phyloP scores from a whole-genome alignment of 2,888 invertebrate genomes.

The Protophormia terraenovae region DNA sequence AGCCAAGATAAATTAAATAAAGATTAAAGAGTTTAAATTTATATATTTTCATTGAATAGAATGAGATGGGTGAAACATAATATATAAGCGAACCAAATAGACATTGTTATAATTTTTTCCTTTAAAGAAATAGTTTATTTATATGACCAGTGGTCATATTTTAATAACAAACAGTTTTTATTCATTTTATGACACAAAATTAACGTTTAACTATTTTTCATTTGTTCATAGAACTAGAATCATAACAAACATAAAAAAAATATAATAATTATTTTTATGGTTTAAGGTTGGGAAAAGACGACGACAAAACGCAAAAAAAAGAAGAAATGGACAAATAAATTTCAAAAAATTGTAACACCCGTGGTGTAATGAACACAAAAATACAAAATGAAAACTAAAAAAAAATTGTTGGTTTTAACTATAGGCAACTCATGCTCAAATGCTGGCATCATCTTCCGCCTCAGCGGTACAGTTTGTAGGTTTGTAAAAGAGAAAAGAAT shows the following conservation, averaged over 20 bases:
- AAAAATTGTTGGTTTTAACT: neutral
- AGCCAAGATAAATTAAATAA: conserved; percentile 1
- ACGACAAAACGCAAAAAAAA: neutral
- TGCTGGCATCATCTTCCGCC: neutral
- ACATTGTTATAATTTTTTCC: no score
- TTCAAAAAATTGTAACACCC: conserved; percentile 32
- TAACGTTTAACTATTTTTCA: conserved; percentile 52
- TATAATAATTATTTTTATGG: conserved; percentile 26
- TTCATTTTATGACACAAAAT: conserved; percentile 22
- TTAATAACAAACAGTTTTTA: neutral
- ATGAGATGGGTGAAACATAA: neutral
- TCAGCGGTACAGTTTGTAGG: conserved; percentile 15
- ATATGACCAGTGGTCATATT: neutral
- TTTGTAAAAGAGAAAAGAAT: conserved; percentile 14
- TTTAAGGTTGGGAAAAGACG: neutral
- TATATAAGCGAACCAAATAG: no score
- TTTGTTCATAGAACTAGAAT: neutral
- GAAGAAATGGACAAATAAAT: neutral
- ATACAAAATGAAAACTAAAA: neutral
- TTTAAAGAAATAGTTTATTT: no score
- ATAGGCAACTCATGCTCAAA: conserved; percentile 26
- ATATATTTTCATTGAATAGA: no score
- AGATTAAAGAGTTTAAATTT: conserved; percentile 1
- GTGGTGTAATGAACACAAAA: conserved; percentile 39
- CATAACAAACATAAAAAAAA: conserved; percentile 23